Evolutionary conservation across 2,797 vertebrate species (phyloP).

Genomic region (Artibeus lituratus): DNA sequence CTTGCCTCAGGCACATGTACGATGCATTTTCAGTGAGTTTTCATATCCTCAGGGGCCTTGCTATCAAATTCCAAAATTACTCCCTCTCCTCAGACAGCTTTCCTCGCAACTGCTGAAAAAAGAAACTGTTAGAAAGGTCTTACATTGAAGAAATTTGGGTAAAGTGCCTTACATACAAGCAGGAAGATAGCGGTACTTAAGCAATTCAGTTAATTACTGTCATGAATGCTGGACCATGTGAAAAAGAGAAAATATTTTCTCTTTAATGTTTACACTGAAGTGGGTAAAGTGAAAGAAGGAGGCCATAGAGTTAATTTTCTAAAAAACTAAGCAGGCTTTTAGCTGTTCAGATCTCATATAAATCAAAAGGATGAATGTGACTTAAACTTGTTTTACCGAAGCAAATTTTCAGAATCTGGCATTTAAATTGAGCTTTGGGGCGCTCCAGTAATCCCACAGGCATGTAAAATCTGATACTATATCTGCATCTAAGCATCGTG

Average conservation of each 20-base stretch:
- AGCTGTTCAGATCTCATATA: conserved; percentile 41
- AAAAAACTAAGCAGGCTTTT: conserved; percentile 27
- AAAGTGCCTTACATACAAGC: conserved; percentile 27
- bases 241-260: conserved; percentile 21
- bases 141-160: conserved; percentile 12
- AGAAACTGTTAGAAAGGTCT: conserved; percentile 28
- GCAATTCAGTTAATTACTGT: conserved; percentile 35
- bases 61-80: conserved; percentile 57
- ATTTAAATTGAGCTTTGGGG: conserved; percentile 60
- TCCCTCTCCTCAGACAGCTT: conserved; percentile 29
- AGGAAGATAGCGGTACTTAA: conserved; percentile 25
- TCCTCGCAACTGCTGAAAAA: conserved; percentile 34
- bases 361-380: conserved; percentile 58
- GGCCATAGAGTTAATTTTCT: conserved; percentile 12
- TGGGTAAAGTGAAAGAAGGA: conserved; percentile 24
- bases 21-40: conserved; percentile 46
- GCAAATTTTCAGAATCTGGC: conserved; percentile 54
- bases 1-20: conserved; percentile 52
- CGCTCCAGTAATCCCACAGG: conserved; percentile 36
- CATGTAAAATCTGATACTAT: conserved; percentile 13
- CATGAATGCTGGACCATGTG: not conserved
- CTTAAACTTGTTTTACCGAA: conserved; percentile 58
- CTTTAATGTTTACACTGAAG: conserved; percentile 29
- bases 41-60: conserved; percentile 58
- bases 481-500: conserved; percentile 41